Evolutionary conservation across 2,797 vertebrate species (phyloP).

Genomic region (Pipistrellus kuhlii): DNA sequence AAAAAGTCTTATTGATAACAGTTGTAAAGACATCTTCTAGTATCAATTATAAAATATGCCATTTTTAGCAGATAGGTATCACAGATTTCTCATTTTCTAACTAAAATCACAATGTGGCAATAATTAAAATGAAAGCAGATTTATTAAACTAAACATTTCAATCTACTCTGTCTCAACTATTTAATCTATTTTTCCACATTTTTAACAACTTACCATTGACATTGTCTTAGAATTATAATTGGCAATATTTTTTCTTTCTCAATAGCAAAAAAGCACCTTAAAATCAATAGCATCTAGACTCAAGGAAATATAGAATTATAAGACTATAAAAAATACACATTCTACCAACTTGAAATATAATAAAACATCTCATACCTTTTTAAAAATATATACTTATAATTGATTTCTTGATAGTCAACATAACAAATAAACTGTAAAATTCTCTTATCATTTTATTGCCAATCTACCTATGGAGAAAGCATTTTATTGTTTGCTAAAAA

Average conservation of each 20-base stretch:
- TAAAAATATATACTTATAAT: not conserved
- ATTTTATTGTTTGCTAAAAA: not conserved
- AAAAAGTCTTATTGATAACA: not conserved
- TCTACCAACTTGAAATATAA: constrained; percentile 3
- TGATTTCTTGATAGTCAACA: not conserved
- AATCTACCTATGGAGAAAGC: not conserved
- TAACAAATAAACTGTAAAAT: not conserved
- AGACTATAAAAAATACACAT: not conserved
- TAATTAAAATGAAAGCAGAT: not conserved
- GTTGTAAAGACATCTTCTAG: not conserved
- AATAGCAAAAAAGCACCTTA: not conserved
- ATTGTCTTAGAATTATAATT: not conserved
- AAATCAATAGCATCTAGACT: not conserved
- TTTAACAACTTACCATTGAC: not conserved
- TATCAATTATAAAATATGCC: not conserved
- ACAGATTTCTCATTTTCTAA: not conserved
- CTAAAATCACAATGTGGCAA: not conserved
- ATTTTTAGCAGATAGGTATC: not conserved
- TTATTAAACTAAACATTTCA: not conserved
- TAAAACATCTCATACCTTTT: not conserved
- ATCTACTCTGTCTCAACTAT: not conserved
- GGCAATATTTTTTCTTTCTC: not conserved
- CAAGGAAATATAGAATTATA: not conserved
- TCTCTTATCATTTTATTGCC: not conserved
- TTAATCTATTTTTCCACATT: not conserved